phyloP scores from a whole-genome alignment of 2,888 invertebrate genomes.

The Acanthococcus lagerstroemiae region DNA sequence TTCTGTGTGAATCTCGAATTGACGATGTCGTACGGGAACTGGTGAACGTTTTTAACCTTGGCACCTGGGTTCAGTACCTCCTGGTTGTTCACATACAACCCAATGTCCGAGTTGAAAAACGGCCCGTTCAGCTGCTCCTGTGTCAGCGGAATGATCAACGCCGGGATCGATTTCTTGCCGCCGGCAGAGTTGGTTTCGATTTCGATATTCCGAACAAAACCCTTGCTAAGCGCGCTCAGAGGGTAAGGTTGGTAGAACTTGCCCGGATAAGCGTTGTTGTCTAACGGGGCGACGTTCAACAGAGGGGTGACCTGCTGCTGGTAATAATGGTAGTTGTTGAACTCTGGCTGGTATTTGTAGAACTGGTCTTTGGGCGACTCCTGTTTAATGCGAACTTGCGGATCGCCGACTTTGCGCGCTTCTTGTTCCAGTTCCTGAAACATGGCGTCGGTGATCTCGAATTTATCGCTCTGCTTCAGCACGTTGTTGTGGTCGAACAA shows the following conservation, averaged over 20 bases:
- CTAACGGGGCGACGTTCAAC: neutral
- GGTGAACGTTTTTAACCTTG: neutral
- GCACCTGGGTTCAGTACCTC: neutral
- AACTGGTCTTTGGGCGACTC: slow-evolving; percentile 17
- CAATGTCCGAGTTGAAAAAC: slow-evolving; percentile 1
- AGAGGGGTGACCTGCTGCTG: neutral
- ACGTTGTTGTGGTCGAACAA: slow-evolving; percentile 16
- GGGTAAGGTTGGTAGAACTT: neutral
- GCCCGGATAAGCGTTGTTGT: neutral
- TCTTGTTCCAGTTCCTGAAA: slow-evolving; percentile 10
- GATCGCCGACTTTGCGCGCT: neutral
- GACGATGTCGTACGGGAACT: slow-evolving; percentile 11
- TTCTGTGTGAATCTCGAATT: neutral
- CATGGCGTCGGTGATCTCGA: slow-evolving; percentile 16
- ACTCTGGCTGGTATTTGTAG: slow-evolving; percentile 6
- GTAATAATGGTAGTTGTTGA: neutral
- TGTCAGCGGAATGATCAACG: slow-evolving; percentile 12
- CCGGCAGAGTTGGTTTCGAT: slow-evolving; percentile 10
- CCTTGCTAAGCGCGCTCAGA: neutral
- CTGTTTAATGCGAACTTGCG: slow-evolving; percentile 7
- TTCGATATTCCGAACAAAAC: slow-evolving; percentile 21
- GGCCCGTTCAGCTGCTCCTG: slow-evolving; percentile 12
- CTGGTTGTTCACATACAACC: neutral
- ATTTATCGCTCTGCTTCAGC: slow-evolving; percentile 19
- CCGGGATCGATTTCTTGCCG: slow-evolving; percentile 2